Percentiles rank a stretch among this genome's conserved stretches.
These are phyloP conservation scores for Belonocnema kinseyi DNA, from an alignment of 1,140 invertebrate species.

Conservation along the genomic window DNA sequence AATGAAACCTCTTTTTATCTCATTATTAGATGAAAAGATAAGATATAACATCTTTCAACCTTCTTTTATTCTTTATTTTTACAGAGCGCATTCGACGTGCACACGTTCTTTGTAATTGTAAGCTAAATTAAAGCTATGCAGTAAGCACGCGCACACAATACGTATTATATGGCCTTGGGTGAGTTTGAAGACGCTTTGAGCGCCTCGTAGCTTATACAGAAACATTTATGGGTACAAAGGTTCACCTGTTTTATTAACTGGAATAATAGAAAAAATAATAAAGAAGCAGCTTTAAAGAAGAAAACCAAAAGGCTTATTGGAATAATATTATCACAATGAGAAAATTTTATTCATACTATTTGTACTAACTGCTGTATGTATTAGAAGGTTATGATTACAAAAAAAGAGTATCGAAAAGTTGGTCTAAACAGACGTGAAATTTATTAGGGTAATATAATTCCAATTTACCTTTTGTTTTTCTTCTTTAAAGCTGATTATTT, in stretches of 20 bases:
- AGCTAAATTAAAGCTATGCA: neutral
- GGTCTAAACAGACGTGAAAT: no score
- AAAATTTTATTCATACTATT: no score
- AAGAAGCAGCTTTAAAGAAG: no score
- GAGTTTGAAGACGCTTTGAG: conserved; percentile 3
- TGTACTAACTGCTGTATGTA: no score
- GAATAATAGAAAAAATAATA: neutral
- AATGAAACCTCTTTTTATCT: conserved; percentile 20
- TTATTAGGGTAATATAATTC: no score
- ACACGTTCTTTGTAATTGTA: neutral
- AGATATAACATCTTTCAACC: neutral
- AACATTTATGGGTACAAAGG: neutral
- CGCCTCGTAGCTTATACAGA: neutral
- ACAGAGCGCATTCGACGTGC: neutral
- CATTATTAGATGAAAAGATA: conserved; percentile 3
- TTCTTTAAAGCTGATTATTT: no score
- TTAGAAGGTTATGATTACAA: no score
- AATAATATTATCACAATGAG: no score
- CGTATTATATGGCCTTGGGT: neutral
- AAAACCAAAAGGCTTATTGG: no score
- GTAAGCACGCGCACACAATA: conserved; percentile 7
- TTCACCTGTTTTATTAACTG: conserved; percentile 2
- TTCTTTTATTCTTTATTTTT: conserved; percentile 1
- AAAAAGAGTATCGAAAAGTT: no score
- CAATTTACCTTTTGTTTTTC: no score